These are phyloP conservation scores for Pantelozetes paolii DNA, from an alignment of 2,888 invertebrate genomes.

Conservation along the genomic window DNA sequence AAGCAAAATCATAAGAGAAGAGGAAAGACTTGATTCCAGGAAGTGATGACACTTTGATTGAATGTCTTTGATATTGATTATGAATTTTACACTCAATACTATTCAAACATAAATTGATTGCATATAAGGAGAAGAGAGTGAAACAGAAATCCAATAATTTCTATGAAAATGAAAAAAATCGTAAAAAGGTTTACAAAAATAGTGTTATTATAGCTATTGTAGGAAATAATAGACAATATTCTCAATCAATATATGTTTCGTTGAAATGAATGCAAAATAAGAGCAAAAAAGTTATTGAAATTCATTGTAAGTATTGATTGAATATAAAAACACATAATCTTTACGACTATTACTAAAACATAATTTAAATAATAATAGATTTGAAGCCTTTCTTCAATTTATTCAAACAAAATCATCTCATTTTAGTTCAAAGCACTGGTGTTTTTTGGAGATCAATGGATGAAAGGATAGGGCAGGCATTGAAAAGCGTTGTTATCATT, in stretches of 20 bases:
- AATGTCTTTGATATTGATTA: neutral
- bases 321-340: constrained; percentile 5
- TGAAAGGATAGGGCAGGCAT: neutral
- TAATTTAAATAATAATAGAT: constrained; percentile 20
- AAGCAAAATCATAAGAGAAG: too few relatives aligned
- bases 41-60: neutral
- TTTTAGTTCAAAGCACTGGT: neutral
- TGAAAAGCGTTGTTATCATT: neutral
- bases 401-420: neutral
- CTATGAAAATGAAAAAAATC: neutral
- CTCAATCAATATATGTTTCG: neutral
- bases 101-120: neutral
- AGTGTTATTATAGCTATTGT: neutral
- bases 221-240: neutral
- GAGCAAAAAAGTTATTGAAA: constrained; percentile 16
- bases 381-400: neutral
- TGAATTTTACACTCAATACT: neutral
- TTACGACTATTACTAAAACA: constrained; percentile 13
- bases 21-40: neutral
- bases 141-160: constrained; percentile 12
- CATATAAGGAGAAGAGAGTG: neutral
- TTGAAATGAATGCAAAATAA: neutral
- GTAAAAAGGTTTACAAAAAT: too few relatives aligned
- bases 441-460: neutral
- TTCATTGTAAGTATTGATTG: constrained; percentile 11